Conservation (phyloP, 2,888 invertebrate genomes). For the Andrena bucephala region DNA sequence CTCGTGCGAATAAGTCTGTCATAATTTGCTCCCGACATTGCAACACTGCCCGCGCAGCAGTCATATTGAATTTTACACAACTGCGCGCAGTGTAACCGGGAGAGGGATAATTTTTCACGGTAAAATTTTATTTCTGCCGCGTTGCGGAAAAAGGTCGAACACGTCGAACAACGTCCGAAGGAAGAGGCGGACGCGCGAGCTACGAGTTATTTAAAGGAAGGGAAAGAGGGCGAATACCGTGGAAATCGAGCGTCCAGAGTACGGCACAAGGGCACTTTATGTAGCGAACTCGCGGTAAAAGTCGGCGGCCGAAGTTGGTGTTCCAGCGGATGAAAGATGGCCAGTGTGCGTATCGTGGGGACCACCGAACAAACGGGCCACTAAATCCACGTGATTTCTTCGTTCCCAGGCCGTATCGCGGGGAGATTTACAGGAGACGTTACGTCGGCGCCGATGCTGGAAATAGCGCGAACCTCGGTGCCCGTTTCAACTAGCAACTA, state of each 20-base stretch:
- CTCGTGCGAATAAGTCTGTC: neutral
- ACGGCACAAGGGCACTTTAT: constrained; percentile 65
- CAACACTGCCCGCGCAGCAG: too few species aligned
- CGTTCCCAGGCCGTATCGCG: constrained; percentile 50
- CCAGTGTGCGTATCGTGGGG: constrained; percentile 58
- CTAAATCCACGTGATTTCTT: constrained; percentile 71
- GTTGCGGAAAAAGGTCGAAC: constrained; percentile 23
- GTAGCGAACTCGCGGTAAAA: constrained; percentile 51
- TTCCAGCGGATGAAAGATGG: constrained; percentile 65
- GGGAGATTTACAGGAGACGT: constrained; percentile 56
- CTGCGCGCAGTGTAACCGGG: too few species aligned
- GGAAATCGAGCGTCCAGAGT: constrained; percentile 66
- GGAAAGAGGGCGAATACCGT: constrained; percentile 60
- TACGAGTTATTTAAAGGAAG: constrained; percentile 45
- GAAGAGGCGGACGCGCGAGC: constrained; percentile 4
- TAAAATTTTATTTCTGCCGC: too few species aligned
- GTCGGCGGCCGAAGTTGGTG: constrained; percentile 46
- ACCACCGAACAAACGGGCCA: constrained; percentile 63
- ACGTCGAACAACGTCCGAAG: constrained; percentile 17
- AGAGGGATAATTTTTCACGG: too few species aligned
- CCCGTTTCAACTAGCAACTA: constrained; percentile 40
- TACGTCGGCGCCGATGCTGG: constrained; percentile 57
- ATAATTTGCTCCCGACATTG: too few species aligned
- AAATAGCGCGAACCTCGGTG: constrained; percentile 35
- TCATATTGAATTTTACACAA: too few species aligned